Conservation (phyloP, 2,113 vertebrate species). For the Diadophis punctatus region DNA sequence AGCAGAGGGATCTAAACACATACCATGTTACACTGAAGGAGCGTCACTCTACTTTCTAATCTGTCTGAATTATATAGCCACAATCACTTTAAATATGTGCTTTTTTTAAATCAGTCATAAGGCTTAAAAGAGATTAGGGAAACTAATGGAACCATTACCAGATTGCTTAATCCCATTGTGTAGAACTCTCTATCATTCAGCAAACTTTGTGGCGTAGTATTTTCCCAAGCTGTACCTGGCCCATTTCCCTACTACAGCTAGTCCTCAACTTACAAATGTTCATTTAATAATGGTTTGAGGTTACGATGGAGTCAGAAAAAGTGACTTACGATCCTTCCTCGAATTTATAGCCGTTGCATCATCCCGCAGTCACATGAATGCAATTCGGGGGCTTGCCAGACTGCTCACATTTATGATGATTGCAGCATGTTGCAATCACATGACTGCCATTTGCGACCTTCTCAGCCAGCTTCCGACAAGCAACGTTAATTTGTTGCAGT, state of each 20-base stretch:
- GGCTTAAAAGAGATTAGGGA: not conserved
- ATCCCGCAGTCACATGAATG: not conserved
- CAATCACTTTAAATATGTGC: not conserved
- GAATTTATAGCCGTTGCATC: not conserved
- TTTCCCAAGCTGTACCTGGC: not conserved
- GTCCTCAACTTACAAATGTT: not conserved
- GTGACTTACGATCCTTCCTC: not conserved
- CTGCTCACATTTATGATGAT: not conserved
- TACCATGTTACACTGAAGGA: not conserved
- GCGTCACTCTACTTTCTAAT: not conserved
- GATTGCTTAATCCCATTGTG: not conserved
- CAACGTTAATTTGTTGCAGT: not conserved
- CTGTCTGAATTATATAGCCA: not conserved
- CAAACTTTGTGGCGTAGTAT: not conserved
- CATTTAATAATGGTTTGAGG: not conserved
- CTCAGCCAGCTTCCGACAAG: not conserved
- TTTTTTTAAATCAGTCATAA: not conserved
- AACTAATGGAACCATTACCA: not conserved
- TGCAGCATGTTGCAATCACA: not conserved
- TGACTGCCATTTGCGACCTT: not conserved
- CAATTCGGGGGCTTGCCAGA: not conserved
- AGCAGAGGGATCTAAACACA: slow-evolving; percentile 6
- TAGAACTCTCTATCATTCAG: not conserved
- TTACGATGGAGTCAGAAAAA: not conserved
- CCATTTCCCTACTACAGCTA: not conserved